These are phyloP conservation scores for Harpagifer antarcticus DNA, from an alignment of 2,797 vertebrate genomes.

Conservation along the genomic window DNA sequence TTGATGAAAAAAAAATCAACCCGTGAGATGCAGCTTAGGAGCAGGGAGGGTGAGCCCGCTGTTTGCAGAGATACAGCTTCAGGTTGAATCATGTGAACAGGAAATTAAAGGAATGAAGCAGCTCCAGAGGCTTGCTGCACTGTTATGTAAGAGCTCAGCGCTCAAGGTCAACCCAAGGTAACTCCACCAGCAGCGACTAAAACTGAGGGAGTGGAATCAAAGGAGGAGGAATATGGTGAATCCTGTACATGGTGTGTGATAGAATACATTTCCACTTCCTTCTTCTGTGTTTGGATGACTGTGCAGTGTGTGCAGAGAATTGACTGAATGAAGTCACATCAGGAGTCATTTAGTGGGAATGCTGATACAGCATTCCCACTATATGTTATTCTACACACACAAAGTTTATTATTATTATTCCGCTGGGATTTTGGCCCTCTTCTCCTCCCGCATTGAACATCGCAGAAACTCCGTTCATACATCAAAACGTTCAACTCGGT, in stretches of 20 bases:
- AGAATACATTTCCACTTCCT: constrained; percentile 16
- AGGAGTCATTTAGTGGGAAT: constrained; percentile 28
- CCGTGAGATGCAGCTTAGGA: constrained; percentile 31
- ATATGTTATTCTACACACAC: no score
- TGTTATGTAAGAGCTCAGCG: constrained; percentile 61
- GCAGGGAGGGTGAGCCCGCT: constrained; percentile 16
- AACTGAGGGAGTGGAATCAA: constrained; percentile 22
- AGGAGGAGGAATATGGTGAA: constrained; percentile 18
- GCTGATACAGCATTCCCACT: no score
- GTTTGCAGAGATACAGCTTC: constrained; percentile 47
- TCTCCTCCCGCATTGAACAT: no score
- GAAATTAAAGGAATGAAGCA: constrained; percentile 50
- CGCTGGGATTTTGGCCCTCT: no score
- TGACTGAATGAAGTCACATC: constrained; percentile 27
- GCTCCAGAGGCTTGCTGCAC: constrained; percentile 65
- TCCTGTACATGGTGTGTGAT: not conserved
- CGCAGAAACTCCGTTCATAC: no score
- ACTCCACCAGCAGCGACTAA: constrained; percentile 31
- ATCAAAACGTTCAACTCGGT: no score
- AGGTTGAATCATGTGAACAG: constrained; percentile 51
- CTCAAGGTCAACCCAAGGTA: constrained; percentile 75
- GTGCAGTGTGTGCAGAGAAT: constrained; percentile 24
- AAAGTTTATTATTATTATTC: no score
- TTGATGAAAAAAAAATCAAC: constrained; percentile 12
- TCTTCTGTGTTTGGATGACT: constrained; percentile 12